These are phyloP conservation scores for Eretmochelys imbricata DNA, from an alignment of 2,113 vertebrate genomes.

Conservation along the genomic window DNA sequence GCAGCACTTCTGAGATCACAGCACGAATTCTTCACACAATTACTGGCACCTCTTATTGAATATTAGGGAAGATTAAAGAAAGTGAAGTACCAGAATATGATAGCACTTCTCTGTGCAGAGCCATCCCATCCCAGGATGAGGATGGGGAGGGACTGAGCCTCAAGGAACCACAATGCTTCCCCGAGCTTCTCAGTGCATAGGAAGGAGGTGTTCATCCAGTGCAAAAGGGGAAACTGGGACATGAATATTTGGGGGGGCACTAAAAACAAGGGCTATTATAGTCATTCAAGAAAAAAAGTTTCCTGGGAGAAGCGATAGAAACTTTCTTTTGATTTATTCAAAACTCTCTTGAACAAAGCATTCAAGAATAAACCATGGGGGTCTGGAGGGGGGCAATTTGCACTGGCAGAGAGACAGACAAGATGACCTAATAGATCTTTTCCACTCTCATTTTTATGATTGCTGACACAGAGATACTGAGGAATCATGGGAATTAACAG, in stretches of 20 bases:
- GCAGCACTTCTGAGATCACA: neutral
- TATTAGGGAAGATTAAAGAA: neutral
- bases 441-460: neutral
- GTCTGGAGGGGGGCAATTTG: neutral
- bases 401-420: neutral
- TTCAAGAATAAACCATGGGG: neutral
- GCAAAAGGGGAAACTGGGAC: neutral
- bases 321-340: neutral
- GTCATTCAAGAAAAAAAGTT: neutral
- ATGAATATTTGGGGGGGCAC: neutral
- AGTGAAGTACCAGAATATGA: neutral
- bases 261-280: neutral
- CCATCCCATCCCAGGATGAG: rapidly evolving
- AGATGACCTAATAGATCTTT: neutral
- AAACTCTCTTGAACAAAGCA: neutral
- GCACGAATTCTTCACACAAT: neutral
- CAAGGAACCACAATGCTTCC: neutral
- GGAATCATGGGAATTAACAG: neutral
- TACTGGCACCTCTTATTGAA: neutral
- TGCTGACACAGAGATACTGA: neutral
- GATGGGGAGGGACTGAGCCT: neutral
- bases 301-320: neutral
- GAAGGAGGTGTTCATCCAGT: neutral
- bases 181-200: neutral
- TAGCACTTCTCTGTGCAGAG: neutral